Conservation (phyloP, 2,113 vertebrate species). For the Sinocyclocheilus anshuiensis region DNA sequence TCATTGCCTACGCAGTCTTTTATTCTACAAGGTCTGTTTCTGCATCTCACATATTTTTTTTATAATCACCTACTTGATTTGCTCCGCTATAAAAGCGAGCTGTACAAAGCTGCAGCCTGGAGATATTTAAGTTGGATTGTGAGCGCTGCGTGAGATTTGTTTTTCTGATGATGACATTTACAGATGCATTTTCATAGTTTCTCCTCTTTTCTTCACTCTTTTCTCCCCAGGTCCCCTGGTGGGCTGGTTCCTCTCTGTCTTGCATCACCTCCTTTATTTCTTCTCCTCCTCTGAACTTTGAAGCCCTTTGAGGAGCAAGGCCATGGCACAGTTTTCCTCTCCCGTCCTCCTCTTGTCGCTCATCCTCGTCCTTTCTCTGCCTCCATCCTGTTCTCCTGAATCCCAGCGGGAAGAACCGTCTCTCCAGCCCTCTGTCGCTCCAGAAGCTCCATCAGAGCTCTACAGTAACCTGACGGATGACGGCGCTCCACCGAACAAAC, state of each 20-base stretch:
- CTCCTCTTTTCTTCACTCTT: not conserved
- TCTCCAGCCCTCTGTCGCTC: conserved; percentile 49
- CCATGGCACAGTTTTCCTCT: conserved; percentile 66
- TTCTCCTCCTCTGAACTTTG: not conserved
- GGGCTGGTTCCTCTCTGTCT: conserved; percentile 50
- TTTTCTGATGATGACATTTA: conserved; percentile 46
- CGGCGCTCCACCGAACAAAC: conserved; percentile 35
- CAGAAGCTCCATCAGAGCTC: conserved; percentile 39
- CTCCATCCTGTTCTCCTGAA: conserved; percentile 66
- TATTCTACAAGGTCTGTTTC: not conserved
- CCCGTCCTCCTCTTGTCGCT: conserved; percentile 62
- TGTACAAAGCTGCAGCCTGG: conserved; percentile 21
- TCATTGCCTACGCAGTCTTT: not conserved
- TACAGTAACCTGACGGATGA: conserved; percentile 41
- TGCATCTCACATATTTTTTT: not conserved
- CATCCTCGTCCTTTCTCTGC: conserved; percentile 59
- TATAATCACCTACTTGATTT: conserved; percentile 16
- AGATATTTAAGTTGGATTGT: conserved; percentile 23
- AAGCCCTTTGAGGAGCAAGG: not conserved
- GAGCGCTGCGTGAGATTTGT: not conserved
- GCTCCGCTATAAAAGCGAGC: not conserved
- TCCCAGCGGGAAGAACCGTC: conserved; percentile 63
- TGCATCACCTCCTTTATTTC: conserved; percentile 41
- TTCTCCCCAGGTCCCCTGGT: conserved; percentile 53
- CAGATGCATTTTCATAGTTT: conserved; percentile 14